phyloP scores from a whole-genome alignment of 2,797 vertebrate genomes.

The Cossypha caffra region DNA sequence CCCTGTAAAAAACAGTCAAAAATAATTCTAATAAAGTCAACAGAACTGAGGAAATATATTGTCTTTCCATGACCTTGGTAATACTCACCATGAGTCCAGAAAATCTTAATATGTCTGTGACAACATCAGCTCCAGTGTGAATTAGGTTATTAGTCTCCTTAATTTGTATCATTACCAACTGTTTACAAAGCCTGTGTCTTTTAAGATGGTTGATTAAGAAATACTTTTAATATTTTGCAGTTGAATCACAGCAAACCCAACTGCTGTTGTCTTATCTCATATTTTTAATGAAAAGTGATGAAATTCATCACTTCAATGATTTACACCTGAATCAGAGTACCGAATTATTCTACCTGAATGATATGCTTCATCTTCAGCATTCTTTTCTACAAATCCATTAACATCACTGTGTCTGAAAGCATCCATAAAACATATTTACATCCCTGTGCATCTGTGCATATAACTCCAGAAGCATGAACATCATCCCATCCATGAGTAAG shows the following conservation, averaged over 20 bases:
- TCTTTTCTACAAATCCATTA: background rate
- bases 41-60: background rate
- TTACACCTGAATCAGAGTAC: background rate
- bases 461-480: background rate
- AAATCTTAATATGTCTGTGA: background rate
- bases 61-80: background rate
- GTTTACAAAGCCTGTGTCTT: background rate
- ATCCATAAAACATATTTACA: background rate
- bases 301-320: background rate
- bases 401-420: background rate
- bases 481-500: background rate
- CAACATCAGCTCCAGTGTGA: background rate
- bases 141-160: constrained; percentile 14
- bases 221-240: background rate
- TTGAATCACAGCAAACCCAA: background rate
- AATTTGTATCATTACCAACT: background rate
- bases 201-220: constrained; percentile 12
- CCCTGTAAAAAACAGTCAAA: background rate
- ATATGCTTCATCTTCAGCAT: background rate
- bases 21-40: background rate
- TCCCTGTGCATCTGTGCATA: background rate
- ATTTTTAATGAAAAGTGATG: background rate
- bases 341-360: background rate
- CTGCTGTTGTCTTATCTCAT: background rate
- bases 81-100: background rate